Evolutionary conservation across 1,140 invertebrate genomes (phyloP), one percentile per base, ranked within the genome.

Genomic region (Drosophila elegans): DNA sequence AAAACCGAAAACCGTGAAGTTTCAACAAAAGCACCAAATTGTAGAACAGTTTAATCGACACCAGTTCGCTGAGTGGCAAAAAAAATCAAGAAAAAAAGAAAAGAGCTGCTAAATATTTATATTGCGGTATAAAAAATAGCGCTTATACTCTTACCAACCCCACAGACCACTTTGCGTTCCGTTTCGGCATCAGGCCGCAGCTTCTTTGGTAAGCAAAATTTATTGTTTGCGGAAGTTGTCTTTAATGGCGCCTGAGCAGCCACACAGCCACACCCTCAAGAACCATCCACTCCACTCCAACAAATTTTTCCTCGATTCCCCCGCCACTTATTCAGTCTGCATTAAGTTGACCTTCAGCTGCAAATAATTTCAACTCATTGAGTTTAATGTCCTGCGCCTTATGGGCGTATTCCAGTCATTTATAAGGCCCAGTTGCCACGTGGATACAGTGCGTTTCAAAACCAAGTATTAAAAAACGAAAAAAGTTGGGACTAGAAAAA

Each of bases 331-430:
- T 55, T 51, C 55, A 60, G 51, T 51, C 52, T 16, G 54, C 67
- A 56, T 74, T 75, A 68, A 88, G 83, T 68, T 89, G 84, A 89
- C 84, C 84, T 89, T 84, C 77, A 72, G 68, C 73, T 88, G 77
- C 68, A 89, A 89, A 89, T 84, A 89, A 89, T 89, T 89, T 89
- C 80, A 89, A 89, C 77, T 89, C 84, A 89, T 84, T 89, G 84
- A 83, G 84, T 80, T 89, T 89, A 89, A 84, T 89, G 84, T 84
- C 67, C 80, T 73, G 73, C 32, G 75, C 75, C 74, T 61, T 11
- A 44, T 60, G 63, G 75, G 64, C 44, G 55, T 68, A 32, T n/a
- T 60, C 34, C 10, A 21, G 57, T 51, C 64, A 72, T 78, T 71
- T 78, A 57, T 57, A 44, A 46, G 38, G 21, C 6, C 39, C 57